Conservation (phyloP, 2,797 vertebrate species). For the Pelodytes ibericus region DNA sequence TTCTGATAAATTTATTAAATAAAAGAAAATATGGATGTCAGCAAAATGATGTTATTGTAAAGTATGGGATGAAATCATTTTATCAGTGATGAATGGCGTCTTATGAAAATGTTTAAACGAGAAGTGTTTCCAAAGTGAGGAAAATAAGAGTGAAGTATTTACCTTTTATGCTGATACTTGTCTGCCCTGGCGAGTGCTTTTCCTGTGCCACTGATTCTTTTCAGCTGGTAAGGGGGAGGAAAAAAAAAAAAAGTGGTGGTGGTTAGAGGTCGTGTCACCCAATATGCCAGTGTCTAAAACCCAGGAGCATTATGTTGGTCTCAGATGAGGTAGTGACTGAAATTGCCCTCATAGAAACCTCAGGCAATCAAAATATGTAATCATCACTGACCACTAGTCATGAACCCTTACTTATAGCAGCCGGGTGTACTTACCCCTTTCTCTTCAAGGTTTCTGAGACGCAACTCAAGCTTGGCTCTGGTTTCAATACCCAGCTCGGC, state of each 20-base stretch:
- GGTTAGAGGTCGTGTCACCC: not conserved
- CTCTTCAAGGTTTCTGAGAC: conserved; percentile 89
- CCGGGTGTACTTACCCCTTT: conserved; percentile 81
- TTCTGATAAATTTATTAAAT: no score
- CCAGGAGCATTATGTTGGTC: not conserved
- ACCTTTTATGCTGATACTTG: conserved; percentile 98
- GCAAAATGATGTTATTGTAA: no score
- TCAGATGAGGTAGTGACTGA: conserved; percentile 57
- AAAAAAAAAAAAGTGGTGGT: conserved; percentile 33
- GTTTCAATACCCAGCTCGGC: conserved; percentile 92
- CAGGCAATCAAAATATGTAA: conserved; percentile 33
- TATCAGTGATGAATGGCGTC: no score
- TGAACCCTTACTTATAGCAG: not conserved
- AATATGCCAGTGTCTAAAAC: not conserved
- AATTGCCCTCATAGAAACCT: conserved; percentile 47
- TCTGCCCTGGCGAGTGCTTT: conserved; percentile 90
- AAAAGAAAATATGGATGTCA: no score
- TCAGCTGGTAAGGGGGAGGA: conserved; percentile 84
- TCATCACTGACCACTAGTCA: conserved; percentile 38
- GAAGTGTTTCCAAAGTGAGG: no score
- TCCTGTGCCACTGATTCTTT: conserved; percentile 93
- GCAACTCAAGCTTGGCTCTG: conserved; percentile 89
- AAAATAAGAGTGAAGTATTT: conserved; percentile 42
- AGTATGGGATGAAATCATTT: no score
- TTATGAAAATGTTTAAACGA: no score